Evolutionary conservation across 2,113 vertebrate genomes (phyloP).

Genomic region (Chlorodrepanis virens): DNA sequence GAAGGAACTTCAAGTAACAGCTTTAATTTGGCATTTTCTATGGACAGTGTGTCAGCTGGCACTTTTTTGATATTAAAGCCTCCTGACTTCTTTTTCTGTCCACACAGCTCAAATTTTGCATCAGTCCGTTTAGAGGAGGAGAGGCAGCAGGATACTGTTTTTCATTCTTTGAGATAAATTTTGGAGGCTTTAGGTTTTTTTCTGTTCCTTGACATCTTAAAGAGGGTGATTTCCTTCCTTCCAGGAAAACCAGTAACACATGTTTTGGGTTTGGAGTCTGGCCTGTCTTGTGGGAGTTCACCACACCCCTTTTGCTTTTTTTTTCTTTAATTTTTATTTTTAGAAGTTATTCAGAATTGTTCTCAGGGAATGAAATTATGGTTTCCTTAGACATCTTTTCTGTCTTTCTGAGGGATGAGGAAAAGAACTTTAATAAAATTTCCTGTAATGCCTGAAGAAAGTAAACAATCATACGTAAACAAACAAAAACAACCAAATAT

Average conservation of each 20-base stretch:
- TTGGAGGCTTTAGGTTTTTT: not conserved
- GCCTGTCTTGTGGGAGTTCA: not conserved
- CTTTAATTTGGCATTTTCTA: not conserved
- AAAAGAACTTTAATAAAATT: not conserved
- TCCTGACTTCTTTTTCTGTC: not conserved
- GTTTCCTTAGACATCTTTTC: not conserved
- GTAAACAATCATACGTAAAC: not conserved
- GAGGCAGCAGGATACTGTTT: rapidly evolving
- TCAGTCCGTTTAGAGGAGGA: not conserved
- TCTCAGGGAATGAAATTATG: not conserved
- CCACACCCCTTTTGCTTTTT: not conserved
- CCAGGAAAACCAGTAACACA: not conserved
- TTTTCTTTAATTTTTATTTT: not conserved
- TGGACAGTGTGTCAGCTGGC: not conserved
- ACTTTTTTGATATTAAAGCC: not conserved
- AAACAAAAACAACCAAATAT: not conserved
- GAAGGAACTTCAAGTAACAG: not conserved
- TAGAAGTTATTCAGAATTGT: not conserved
- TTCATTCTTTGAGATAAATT: not conserved
- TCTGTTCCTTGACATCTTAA: not conserved
- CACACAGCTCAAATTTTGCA: not conserved
- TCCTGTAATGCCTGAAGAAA: not conserved
- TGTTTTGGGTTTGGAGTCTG: not conserved
- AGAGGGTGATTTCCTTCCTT: not conserved
- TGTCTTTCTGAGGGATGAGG: not conserved